Evolutionary conservation across 2,797 vertebrate genomes (phyloP).

Genomic region (Crax fasciolata): DNA sequence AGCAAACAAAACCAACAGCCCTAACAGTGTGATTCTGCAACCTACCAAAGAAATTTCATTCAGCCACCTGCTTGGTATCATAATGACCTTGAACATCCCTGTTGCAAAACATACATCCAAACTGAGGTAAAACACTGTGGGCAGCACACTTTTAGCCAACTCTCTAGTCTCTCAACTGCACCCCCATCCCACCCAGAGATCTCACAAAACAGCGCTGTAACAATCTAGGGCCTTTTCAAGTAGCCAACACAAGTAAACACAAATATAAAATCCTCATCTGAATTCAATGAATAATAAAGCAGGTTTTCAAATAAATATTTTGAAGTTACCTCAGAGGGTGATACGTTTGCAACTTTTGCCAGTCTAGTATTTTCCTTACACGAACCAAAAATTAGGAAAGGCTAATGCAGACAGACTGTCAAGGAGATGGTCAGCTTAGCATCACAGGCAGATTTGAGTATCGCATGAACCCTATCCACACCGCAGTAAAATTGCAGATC

Average conservation of each 20-base stretch:
- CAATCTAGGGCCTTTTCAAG: neutral
- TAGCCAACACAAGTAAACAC: neutral
- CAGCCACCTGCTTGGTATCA: neutral
- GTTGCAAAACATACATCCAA: neutral
- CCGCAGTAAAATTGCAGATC: neutral
- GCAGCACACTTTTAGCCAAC: neutral
- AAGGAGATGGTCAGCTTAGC: neutral
- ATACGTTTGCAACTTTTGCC: neutral
- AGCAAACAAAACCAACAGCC: neutral
- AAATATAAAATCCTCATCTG: neutral
- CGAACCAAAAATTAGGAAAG: neutral
- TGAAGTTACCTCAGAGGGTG: neutral
- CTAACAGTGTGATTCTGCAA: neutral
- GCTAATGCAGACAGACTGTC: fast-evolving
- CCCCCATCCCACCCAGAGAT: neutral
- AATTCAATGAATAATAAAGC: neutral
- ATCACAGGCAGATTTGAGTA: fast-evolving
- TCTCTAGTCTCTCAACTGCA: neutral
- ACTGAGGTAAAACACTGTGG: neutral
- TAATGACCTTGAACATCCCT: neutral
- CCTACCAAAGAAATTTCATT: neutral
- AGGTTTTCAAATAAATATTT: neutral
- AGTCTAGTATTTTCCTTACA: neutral
- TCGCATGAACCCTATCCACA: neutral
- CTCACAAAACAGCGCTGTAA: neutral